These are phyloP conservation scores for Lasioglossum malachurum DNA, from an alignment of 2,888 invertebrate species.

Conservation along the genomic window DNA sequence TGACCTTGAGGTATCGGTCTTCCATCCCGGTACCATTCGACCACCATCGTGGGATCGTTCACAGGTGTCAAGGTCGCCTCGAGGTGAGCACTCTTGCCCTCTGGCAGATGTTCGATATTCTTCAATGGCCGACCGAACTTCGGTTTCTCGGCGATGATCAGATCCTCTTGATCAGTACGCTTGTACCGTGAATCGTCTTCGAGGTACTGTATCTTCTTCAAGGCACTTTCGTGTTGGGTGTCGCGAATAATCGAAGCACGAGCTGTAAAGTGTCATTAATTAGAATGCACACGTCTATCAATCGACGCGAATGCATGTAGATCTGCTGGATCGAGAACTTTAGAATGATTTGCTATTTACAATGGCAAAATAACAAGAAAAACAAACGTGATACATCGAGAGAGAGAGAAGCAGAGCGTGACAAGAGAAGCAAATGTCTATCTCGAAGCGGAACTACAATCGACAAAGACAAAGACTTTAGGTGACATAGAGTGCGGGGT, in stretches of 20 bases:
- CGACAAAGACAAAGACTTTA: constrained; percentile 20
- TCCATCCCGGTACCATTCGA: constrained; percentile 99
- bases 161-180: constrained; percentile 90
- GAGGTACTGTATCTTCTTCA: constrained; percentile 96
- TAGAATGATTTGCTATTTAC: constrained; percentile 1
- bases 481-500: constrained; percentile 36
- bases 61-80: constrained; percentile 98
- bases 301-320: not conserved
- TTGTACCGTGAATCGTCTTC: constrained; percentile 93
- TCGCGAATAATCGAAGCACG: constrained; percentile 94
- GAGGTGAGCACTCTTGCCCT: constrained; percentile 95
- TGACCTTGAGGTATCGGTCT: constrained; percentile 96
- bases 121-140: constrained; percentile 95
- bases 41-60: constrained; percentile 99
- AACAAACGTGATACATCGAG: constrained; percentile 27
- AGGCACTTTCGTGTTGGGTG: constrained; percentile 96
- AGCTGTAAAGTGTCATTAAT: constrained; percentile 86
- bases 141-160: constrained; percentile 92
- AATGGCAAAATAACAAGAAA: constrained; percentile 19
- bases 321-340: constrained; percentile 23
- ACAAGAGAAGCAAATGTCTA: constrained; percentile 5
- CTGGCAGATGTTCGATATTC: constrained; percentile 92
- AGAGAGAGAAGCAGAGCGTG: constrained; percentile 20
- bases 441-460: constrained; percentile 39
- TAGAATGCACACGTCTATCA: not conserved